Percentiles rank a stretch among this genome's conserved stretches.
Evolutionary conservation across 2,113 vertebrate species (phyloP).

Genomic region (Polypterus senegalus): DNA sequence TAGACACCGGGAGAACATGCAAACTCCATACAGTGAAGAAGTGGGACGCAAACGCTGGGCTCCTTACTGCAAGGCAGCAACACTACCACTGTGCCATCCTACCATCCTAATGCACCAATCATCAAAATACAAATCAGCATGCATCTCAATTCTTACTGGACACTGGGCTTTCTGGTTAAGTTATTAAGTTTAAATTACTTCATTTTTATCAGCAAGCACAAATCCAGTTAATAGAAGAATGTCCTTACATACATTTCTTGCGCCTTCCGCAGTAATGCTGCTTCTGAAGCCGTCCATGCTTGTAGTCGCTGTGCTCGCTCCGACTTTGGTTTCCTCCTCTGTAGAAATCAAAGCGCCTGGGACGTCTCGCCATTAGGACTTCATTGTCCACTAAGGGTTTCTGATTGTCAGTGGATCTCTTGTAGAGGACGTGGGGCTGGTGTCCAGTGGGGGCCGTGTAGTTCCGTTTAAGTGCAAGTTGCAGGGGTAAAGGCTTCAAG

Average conservation of each 20-base stretch:
- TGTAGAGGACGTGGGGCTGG: conserved; percentile 72
- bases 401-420: conserved; percentile 31
- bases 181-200: too few relatives aligned
- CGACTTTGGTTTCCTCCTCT: conserved; percentile 5
- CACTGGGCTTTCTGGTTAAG: too few relatives aligned
- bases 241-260: conserved; percentile 88
- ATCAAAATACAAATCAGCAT: too few relatives aligned
- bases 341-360: conserved; percentile 7
- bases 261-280: conserved; percentile 77
- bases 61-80: too few relatives aligned
- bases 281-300: conserved; percentile 33
- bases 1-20: too few relatives aligned
- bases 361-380: conserved; percentile 13
- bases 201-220: too few relatives aligned
- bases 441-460: conserved; percentile 29
- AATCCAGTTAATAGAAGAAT: conserved; percentile 13
- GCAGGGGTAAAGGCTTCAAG: conserved; percentile 55
- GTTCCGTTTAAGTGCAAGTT: conserved; percentile 36
- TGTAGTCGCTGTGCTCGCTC: conserved; percentile 17
- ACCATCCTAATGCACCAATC: too few relatives aligned
- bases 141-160: too few relatives aligned
- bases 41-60: too few relatives aligned
- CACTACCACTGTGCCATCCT: too few relatives aligned
- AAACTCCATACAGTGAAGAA: too few relatives aligned
- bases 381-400: background rate